A percentile compares a stretch with the other conserved stretches of the same genome.
These are phyloP conservation scores for Paratrypauchen microcephalus DNA, from an alignment of 2,797 vertebrate species.

Conservation along the genomic window DNA sequence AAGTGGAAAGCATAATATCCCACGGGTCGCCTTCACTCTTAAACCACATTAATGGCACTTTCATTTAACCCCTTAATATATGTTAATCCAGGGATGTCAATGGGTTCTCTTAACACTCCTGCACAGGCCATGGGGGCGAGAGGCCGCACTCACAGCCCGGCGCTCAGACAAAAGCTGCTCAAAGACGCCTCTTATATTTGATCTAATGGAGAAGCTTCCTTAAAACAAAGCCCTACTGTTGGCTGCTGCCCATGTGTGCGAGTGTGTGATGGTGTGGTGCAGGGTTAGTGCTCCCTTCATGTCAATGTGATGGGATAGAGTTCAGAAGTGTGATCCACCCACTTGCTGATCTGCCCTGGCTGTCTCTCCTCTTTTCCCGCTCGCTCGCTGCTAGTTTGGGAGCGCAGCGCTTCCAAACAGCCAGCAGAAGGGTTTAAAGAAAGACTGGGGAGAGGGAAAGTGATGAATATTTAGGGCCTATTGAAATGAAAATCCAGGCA, in stretches of 20 bases:
- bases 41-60: constrained; percentile 72
- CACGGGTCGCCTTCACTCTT: constrained; percentile 65
- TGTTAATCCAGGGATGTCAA: constrained; percentile 76
- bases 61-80: constrained; percentile 76
- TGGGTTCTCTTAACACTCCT: constrained; percentile 69
- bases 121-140: constrained; percentile 57
- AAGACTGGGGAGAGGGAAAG: constrained; percentile 64
- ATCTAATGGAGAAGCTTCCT: constrained; percentile 66
- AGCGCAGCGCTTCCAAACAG: constrained; percentile 49
- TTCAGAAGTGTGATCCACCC: constrained; percentile 54
- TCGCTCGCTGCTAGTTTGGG: constrained; percentile 52
- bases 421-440: constrained; percentile 69
- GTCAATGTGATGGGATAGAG: constrained; percentile 20
- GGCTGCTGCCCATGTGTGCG: constrained; percentile 37
- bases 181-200: constrained; percentile 64
- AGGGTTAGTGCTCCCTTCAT: constrained; percentile 34
- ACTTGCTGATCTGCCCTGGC: constrained; percentile 49
- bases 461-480: constrained; percentile 83
- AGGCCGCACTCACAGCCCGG: constrained; percentile 51
- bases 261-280: constrained; percentile 22
- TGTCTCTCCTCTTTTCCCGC: constrained; percentile 47
- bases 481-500: constrained; percentile 82
- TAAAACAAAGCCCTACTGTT: constrained; percentile 73
- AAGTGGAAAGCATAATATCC: constrained; percentile 73
- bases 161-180: constrained; percentile 58